phyloP scores from a whole-genome alignment of 2,797 vertebrate genomes.

The Mormyrus hasselquistii region DNA sequence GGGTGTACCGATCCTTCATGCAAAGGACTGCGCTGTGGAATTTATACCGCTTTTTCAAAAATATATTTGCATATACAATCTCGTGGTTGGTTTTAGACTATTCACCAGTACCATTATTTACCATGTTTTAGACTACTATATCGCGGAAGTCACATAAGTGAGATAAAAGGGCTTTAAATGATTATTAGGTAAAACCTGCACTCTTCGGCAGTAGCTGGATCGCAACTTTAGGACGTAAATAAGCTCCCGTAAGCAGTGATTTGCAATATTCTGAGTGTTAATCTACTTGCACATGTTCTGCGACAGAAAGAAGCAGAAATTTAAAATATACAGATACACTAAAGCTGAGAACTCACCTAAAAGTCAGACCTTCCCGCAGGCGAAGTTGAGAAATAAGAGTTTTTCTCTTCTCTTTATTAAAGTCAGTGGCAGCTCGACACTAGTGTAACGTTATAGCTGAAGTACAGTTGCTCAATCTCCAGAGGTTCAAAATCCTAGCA shows the following conservation, averaged over 20 bases:
- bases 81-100: not conserved
- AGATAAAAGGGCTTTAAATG: not conserved
- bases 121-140: not conserved
- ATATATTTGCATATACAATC: not conserved
- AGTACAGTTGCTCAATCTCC: slow-evolving; percentile 40
- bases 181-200: not conserved
- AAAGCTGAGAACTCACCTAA: not conserved
- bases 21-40: not conserved
- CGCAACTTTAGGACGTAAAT: not conserved
- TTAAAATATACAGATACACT: not conserved
- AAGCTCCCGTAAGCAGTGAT: not conserved
- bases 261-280: not conserved
- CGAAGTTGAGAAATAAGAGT: not conserved
- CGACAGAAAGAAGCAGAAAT: not conserved
- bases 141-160: not conserved
- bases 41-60: not conserved
- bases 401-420: not conserved
- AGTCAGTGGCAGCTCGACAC: not conserved
- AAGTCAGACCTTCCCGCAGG: not conserved
- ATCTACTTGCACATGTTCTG: not conserved
- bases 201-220: not conserved
- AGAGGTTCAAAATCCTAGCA: slow-evolving; percentile 49
- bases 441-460: not conserved
- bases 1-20: not conserved
- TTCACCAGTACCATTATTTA: not conserved